Evolutionary conservation across 2,797 vertebrate species (phyloP), one percentile per base, ranked within the genome.

Genomic region (Distichodus sexfasciatus): DNA sequence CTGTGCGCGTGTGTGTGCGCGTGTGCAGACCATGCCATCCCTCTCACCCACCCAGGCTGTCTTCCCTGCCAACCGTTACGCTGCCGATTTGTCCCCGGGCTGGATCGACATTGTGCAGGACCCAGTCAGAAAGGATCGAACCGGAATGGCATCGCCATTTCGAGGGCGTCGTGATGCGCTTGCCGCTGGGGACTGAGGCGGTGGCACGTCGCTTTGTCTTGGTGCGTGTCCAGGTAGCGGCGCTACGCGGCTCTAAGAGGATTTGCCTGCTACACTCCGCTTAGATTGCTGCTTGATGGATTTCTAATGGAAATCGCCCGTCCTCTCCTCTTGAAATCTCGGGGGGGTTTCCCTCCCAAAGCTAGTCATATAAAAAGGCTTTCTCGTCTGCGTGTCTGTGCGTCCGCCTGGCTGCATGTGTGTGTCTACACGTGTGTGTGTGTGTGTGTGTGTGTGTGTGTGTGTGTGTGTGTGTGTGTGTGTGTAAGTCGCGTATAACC

Each of bases 211-310:
- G 47, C 57, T 67, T 63, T 40, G 36, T 72, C 47, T 40, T 55
- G 55, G 46, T 29, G 31, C 31, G 26, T 44, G 40, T 59, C 61
- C 62, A 78, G 69, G 73, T 78, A 67, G 26, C 50, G 24, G 8
- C 15, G 38, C 9, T 55, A 11, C 23, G 33, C 12, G 12, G 6
- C 2, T 29, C 4, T 55, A 61, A 62, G 65, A 72, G 61, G 69
- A 75, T 75, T 78, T 69, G 33, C 61, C 48, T 75, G 60, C 54
- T 46, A 33, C 55, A 65, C 41, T 59, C 47, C 26, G 64, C 51
- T 74, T 68, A 60, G 58, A 74, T 66, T 62, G 58, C n/a, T n/a
- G n/a, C 41, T 69, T 55, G 57, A 33, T 59, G 47, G 65, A 71
- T 69, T 55, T 66, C 65, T 26, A 21, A 53, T 63, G 38, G 40